These are phyloP conservation scores for Danio choprae DNA, from an alignment of 2,797 vertebrate genomes.

Conservation along the genomic window DNA sequence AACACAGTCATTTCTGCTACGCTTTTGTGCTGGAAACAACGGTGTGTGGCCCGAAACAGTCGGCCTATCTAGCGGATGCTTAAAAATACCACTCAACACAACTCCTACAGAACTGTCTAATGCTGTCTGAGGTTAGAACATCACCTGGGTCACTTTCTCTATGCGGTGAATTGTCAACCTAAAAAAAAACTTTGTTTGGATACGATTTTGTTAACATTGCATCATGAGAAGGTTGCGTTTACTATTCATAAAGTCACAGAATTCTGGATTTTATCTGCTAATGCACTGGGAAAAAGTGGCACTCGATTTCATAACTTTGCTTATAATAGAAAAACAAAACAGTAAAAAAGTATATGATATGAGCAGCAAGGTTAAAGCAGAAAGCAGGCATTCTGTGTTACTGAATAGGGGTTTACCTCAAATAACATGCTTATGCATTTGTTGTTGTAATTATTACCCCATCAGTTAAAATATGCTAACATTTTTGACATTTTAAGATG, in stretches of 20 bases:
- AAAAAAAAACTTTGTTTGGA: neutral
- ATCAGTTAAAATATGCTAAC: too few species aligned
- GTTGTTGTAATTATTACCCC: too few species aligned
- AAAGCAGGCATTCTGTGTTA: too few species aligned
- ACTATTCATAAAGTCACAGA: neutral
- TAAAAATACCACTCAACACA: neutral
- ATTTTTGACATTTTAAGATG: too few species aligned
- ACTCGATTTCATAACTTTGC: neutral
- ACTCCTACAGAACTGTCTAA: slow-evolving; percentile 1
- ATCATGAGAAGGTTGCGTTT: slow-evolving; percentile 1
- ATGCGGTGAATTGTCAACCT: neutral
- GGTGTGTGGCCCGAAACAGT: slow-evolving; percentile 1
- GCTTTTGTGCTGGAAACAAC: slow-evolving; percentile 43
- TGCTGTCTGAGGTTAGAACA: neutral
- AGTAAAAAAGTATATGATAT: neutral
- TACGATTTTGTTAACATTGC: slow-evolving; percentile 6
- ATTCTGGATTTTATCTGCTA: neutral
- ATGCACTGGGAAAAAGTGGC: neutral
- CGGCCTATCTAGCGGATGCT: slow-evolving; percentile 19
- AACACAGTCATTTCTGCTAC: slow-evolving; percentile 40
- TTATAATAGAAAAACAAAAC: neutral
- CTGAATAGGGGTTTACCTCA: too few species aligned
- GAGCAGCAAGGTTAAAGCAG: too few species aligned
- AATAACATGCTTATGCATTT: too few species aligned
- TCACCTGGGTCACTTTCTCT: slow-evolving; percentile 7